phyloP scores from a whole-genome alignment of 2,113 vertebrate genomes.

The Antechinus flavipes region DNA sequence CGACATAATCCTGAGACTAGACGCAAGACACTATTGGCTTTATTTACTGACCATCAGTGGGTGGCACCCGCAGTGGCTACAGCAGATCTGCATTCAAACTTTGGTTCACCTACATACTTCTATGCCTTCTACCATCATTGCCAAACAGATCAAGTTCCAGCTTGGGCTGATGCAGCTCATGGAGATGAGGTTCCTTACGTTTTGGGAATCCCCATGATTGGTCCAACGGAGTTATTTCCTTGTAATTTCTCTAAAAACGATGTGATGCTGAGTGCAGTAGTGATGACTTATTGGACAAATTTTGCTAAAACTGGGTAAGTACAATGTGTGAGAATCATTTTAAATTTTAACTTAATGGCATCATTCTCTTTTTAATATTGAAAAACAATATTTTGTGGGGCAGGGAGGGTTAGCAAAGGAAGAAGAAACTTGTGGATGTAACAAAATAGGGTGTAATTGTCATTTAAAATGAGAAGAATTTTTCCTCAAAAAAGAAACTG shows the following conservation, averaged over 20 bases:
- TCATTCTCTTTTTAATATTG: background rate
- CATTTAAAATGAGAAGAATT: background rate
- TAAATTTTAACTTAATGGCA: conserved; percentile 18
- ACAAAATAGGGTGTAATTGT: background rate
- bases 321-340: conserved; percentile 1
- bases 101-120: conserved; percentile 98
- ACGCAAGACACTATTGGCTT: conserved; percentile 95
- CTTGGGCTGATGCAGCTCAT: conserved; percentile 97
- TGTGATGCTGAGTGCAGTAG: conserved; percentile 98
- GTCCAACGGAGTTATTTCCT: conserved; percentile 98
- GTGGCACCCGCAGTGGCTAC: conserved; percentile 98
- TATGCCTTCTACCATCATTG: conserved; percentile 99
- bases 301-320: conserved; percentile 99
- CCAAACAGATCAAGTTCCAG: conserved; percentile 98
- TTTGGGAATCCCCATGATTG: conserved; percentile 97
- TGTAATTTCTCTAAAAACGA: conserved; percentile 99
- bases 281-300: conserved; percentile 99
- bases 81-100: conserved; percentile 99
- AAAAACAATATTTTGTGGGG: background rate
- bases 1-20: conserved; percentile 97
- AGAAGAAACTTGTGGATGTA: background rate
- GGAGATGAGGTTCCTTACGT: conserved; percentile 99
- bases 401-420: background rate
- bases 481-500: background rate
- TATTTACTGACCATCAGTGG: conserved; percentile 99